Conservation (phyloP, 2,113 vertebrate species). For the Dissostichus mawsoni region DNA sequence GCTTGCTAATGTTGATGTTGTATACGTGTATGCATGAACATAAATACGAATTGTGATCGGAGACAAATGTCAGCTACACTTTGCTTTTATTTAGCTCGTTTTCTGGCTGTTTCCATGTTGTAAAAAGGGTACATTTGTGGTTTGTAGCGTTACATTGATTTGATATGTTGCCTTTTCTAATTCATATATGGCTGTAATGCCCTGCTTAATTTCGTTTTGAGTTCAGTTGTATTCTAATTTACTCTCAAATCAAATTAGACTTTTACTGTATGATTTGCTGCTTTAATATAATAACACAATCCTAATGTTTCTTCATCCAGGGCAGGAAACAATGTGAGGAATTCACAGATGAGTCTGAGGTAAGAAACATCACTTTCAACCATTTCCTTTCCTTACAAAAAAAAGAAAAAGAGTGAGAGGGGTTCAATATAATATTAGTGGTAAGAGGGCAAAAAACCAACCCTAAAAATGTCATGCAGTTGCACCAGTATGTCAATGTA, state of each 20-base stretch:
- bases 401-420: neutral
- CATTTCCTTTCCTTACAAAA: neutral
- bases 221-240: neutral
- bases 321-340: slow-evolving; percentile 88
- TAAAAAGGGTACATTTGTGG: neutral
- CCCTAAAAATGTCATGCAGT: slow-evolving; percentile 34
- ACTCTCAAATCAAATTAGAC: neutral
- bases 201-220: neutral
- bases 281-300: neutral
- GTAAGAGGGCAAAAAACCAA: neutral
- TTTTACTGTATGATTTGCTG: neutral
- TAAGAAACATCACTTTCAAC: slow-evolving; percentile 76
- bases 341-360: slow-evolving; percentile 97
- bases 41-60: neutral
- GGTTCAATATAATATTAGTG: neutral
- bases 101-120: accelerated
- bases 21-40: neutral
- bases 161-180: neutral
- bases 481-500: slow-evolving; percentile 54
- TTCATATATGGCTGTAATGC: neutral
- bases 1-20: slow-evolving; percentile 35
- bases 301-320: slow-evolving; percentile 80
- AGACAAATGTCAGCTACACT: neutral
- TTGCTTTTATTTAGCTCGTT: neutral
- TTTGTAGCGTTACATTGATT: neutral